phyloP scores from a whole-genome alignment of 2,888 invertebrate genomes.

The Hypomecis atomaria region DNA sequence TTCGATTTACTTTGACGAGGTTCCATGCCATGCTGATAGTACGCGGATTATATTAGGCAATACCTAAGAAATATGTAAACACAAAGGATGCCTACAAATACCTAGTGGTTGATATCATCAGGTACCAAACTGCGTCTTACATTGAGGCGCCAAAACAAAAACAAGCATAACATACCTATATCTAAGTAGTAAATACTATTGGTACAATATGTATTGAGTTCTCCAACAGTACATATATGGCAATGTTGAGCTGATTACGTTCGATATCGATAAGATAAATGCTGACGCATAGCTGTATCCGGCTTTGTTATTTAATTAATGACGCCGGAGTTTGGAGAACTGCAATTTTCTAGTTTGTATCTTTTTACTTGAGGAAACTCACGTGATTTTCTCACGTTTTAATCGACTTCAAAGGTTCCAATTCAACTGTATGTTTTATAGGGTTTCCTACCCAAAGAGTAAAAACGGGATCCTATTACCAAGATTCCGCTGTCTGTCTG shows the following conservation, averaged over 20 bases:
- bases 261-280: neutral
- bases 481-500: too few relatives aligned
- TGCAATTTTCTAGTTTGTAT: too few relatives aligned
- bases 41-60: neutral
- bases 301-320: neutral
- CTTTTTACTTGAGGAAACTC: too few relatives aligned
- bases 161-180: neutral
- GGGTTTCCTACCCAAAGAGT: too few relatives aligned
- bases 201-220: neutral
- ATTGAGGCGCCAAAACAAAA: constrained; percentile 11
- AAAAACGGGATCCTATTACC: too few relatives aligned
- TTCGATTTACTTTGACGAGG: too few relatives aligned
- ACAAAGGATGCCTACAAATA: constrained; percentile 1
- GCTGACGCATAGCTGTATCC: neutral
- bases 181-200: neutral
- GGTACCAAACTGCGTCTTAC: constrained; percentile 12
- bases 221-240: neutral
- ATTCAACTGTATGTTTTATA: too few relatives aligned
- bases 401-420: too few relatives aligned
- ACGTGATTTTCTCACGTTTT: too few relatives aligned
- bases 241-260: neutral
- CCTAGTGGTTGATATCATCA: constrained; percentile 15
- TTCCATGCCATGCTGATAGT: too few relatives aligned
- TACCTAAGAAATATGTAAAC: neutral
- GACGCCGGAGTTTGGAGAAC: too few relatives aligned